Percentiles rank a stretch among this genome's conserved stretches.
Evolutionary conservation across 1,140 invertebrate genomes (phyloP).

Genomic region (Coboldia fuscipes): DNA sequence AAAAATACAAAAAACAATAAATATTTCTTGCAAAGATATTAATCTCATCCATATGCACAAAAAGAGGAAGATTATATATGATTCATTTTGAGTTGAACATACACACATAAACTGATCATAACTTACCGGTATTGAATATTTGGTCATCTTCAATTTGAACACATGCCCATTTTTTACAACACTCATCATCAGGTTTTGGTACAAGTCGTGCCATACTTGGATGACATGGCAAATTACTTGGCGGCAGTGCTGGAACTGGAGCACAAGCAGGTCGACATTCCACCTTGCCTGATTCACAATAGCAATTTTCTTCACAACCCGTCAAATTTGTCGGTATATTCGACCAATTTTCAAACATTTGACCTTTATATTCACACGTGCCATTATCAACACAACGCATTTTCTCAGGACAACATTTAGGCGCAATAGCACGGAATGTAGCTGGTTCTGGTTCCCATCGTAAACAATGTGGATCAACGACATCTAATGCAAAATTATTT

Average conservation of each 20-base stretch:
- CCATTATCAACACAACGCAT: slow-evolving; percentile 56
- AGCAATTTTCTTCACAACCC: slow-evolving; percentile 68
- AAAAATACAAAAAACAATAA: no score
- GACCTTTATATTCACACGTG: slow-evolving; percentile 45
- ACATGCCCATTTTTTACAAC: slow-evolving; percentile 55
- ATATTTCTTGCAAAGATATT: no score
- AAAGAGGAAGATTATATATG: neutral
- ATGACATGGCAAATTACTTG: slow-evolving; percentile 45
- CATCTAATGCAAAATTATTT: slow-evolving; percentile 56
- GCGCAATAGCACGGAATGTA: slow-evolving; percentile 43
- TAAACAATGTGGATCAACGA: slow-evolving; percentile 60
- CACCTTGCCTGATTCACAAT: slow-evolving; percentile 66
- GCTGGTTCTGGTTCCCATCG: slow-evolving; percentile 62
- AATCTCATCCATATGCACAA: no score
- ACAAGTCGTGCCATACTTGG: slow-evolving; percentile 35
- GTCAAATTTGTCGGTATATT: slow-evolving; percentile 36
- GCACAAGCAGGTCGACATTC: slow-evolving; percentile 62
- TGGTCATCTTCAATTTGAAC: slow-evolving; percentile 16
- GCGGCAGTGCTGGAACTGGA: slow-evolving; percentile 47
- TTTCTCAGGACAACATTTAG: slow-evolving; percentile 61
- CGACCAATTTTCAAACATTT: slow-evolving; percentile 43
- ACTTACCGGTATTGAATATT: no score
- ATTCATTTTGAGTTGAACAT: no score
- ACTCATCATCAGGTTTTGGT: slow-evolving; percentile 54
- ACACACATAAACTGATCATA: neutral